Percentiles rank a stretch among this genome's conserved stretches.
phyloP scores from a whole-genome alignment of 1,140 invertebrate species.

The Drosophila pectinifera region DNA sequence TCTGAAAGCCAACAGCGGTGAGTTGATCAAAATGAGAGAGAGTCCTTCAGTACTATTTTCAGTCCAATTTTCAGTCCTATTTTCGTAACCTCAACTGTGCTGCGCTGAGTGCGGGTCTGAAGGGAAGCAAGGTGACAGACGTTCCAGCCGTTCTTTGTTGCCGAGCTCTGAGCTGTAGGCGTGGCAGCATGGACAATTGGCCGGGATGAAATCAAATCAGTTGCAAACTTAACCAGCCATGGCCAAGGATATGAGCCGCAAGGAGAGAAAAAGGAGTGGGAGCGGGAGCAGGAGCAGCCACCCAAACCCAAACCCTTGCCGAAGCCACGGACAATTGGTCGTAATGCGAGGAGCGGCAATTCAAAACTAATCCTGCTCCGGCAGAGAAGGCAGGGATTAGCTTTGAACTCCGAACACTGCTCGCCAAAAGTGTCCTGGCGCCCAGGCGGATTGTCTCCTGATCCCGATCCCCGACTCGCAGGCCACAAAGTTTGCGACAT shows the following conservation, averaged over 20 bases:
- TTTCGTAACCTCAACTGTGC: not conserved
- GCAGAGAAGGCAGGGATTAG: slow-evolving; percentile 22
- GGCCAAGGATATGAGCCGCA: slow-evolving; percentile 32
- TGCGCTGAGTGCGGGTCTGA: not conserved
- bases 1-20: too few species aligned
- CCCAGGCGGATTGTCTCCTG: not conserved
- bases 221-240: slow-evolving; percentile 51
- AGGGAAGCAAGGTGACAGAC: not conserved
- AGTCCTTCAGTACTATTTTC: too few species aligned
- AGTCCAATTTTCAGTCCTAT: not conserved
- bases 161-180: slow-evolving; percentile 43
- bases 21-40: too few species aligned
- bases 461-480: not conserved
- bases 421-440: slow-evolving; percentile 6
- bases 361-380: slow-evolving; percentile 44
- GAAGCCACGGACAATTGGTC: slow-evolving; percentile 41
- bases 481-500: slow-evolving; percentile 13
- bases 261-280: not conserved
- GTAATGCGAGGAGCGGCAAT: slow-evolving; percentile 40
- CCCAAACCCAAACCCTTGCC: not conserved
- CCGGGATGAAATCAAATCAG: slow-evolving; percentile 56
- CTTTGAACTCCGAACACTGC: slow-evolving; percentile 8
- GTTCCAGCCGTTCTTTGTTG: slow-evolving; percentile 34
- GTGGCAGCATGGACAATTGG: slow-evolving; percentile 45
- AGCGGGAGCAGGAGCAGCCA: not conserved